These are phyloP conservation scores for Philereme transversata DNA, from an alignment of 2,888 invertebrate genomes.

Conservation along the genomic window DNA sequence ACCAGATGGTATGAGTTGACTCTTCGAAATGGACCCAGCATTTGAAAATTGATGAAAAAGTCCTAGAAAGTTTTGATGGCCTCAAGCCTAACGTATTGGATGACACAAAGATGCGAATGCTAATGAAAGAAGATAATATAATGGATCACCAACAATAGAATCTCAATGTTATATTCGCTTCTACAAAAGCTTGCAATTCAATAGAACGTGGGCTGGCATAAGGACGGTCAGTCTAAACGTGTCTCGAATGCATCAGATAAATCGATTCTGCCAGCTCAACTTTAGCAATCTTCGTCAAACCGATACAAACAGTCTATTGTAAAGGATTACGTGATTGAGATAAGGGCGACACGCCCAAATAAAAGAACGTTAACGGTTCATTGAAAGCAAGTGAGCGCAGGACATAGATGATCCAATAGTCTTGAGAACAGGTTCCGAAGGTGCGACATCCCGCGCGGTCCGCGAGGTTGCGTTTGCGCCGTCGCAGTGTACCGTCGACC, in stretches of 20 bases:
- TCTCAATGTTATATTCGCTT: constrained; percentile 13
- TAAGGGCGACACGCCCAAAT: constrained; percentile 62
- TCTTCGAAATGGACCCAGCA: too few relatives aligned
- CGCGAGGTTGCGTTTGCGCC: constrained; percentile 53
- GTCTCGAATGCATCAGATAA: constrained; percentile 55
- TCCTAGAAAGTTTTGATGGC: too few relatives aligned
- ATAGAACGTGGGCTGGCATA: constrained; percentile 65
- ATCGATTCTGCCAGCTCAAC: constrained; percentile 35
- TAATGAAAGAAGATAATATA: too few relatives aligned
- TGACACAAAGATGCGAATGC: constrained; percentile 6
- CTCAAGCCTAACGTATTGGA: not conserved
- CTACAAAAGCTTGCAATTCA: constrained; percentile 24
- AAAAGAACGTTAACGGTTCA: constrained; percentile 80
- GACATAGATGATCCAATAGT: constrained; percentile 41
- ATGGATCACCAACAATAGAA: constrained; percentile 13
- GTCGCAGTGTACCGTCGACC: constrained; percentile 77
- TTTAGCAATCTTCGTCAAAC: constrained; percentile 35
- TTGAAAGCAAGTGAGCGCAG: constrained; percentile 77
- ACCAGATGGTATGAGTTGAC: too few relatives aligned
- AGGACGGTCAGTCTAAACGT: constrained; percentile 60
- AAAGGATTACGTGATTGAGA: constrained; percentile 65
- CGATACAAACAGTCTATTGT: constrained; percentile 35
- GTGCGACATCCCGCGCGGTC: constrained; percentile 68
- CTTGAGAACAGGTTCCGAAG: constrained; percentile 68
- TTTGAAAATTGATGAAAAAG: too few relatives aligned